Percentiles rank a stretch among this genome's conserved stretches.
Evolutionary conservation across 2,113 vertebrate species (phyloP).

Genomic region (Macrotis lagotis): DNA sequence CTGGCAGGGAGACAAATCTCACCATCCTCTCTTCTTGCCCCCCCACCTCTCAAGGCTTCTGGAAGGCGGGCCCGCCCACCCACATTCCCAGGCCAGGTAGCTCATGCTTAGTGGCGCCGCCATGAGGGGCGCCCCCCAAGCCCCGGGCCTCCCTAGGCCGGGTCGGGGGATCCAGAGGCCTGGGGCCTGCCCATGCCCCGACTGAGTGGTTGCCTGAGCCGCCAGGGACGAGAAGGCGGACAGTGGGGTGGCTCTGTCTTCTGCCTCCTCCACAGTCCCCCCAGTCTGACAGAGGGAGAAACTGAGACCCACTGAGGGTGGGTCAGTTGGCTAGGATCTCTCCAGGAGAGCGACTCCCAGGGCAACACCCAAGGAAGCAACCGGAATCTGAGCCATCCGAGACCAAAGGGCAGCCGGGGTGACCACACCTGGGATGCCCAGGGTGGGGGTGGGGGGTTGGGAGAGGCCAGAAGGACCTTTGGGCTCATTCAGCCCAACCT

Average conservation of each 20-base stretch:
- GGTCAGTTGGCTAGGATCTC: no score
- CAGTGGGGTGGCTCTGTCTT: not conserved
- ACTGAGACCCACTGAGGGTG: not conserved
- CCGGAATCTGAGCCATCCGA: constrained; percentile 7
- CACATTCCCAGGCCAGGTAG: constrained; percentile 76
- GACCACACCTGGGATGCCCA: rapidly evolving
- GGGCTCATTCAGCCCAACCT: no score
- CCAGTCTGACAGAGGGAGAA: not conserved
- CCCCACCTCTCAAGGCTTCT: not conserved
- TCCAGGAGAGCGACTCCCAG: not conserved
- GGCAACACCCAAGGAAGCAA: not conserved
- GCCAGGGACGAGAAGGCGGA: not conserved
- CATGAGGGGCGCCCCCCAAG: not conserved
- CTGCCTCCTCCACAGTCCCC: no score
- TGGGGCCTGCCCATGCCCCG: no score
- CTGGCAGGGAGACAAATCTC: not conserved
- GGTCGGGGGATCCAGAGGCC: no score
- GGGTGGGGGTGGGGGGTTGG: not conserved
- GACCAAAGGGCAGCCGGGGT: not conserved
- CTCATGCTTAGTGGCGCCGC: constrained; percentile 69
- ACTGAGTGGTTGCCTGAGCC: no score
- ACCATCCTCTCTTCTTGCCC: not conserved
- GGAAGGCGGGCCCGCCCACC: constrained; percentile 51
- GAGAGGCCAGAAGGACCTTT: not conserved
- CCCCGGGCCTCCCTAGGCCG: constrained; percentile 11